phyloP scores from a whole-genome alignment of 2,113 vertebrate species.

The Suricata suricatta region DNA sequence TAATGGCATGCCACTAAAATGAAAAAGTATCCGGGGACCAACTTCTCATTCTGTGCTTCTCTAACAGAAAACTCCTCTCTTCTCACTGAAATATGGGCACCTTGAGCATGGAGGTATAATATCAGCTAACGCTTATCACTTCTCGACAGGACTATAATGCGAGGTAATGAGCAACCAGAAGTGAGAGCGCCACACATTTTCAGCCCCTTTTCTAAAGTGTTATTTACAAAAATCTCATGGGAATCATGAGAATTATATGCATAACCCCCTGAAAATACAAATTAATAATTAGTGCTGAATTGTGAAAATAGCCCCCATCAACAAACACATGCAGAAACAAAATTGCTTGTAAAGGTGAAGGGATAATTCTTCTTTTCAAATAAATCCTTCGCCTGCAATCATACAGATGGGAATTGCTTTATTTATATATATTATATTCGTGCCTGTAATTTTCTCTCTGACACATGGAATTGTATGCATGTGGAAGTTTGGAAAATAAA shows the following conservation, averaged over 20 bases:
- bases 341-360: slow-evolving; percentile 49
- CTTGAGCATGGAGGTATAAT: background rate
- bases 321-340: slow-evolving; percentile 26
- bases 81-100: slow-evolving; percentile 38
- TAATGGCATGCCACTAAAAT: slow-evolving; percentile 54
- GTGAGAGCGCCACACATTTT: slow-evolving; percentile 10
- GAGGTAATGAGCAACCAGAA: background rate
- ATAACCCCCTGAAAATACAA: slow-evolving; percentile 61
- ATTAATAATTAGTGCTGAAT: slow-evolving; percentile 74
- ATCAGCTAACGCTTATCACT: background rate
- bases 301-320: slow-evolving; percentile 56
- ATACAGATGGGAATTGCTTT: slow-evolving; percentile 40
- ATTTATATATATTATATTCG: slow-evolving; percentile 1
- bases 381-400: slow-evolving; percentile 48
- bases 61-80: background rate
- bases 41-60: slow-evolving; percentile 26
- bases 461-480: background rate
- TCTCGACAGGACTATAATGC: background rate
- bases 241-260: slow-evolving; percentile 55
- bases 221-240: slow-evolving; percentile 47
- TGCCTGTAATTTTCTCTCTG: slow-evolving; percentile 44
- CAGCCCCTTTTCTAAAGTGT: background rate
- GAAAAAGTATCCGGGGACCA: slow-evolving; percentile 41
- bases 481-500: slow-evolving; percentile 25
- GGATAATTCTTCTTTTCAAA: slow-evolving; percentile 51